Base-by-base conservation (phyloP, 2,888 invertebrate genomes). In the Heliothis peltigera region DNA sequence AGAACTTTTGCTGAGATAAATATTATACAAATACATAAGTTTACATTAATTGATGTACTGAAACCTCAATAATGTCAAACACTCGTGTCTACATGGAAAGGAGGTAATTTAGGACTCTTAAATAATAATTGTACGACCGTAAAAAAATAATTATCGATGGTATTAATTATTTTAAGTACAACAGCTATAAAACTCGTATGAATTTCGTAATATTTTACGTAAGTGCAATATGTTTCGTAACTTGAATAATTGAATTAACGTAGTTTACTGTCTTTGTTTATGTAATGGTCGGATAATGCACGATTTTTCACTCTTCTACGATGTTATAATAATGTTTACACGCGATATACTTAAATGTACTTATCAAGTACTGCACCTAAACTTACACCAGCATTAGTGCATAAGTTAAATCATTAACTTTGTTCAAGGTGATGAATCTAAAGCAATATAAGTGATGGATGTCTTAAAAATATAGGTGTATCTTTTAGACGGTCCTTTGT, bases 131-230 rank as follows among this genome's bases (percentile, higher is more conserved):
- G 8, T 48, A 21, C 19, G 17, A 35, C 19, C 62, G 59, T 56
- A 49, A 43, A 32, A 0, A 44, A 17, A 46, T 42, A 47, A 57
- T 57, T 21, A 60, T 74, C 35, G 70, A 53, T 52, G 6, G 8
- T 55, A 12, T 49, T 56, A 58, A 58, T 55, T 64, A 60, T 53
- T 54, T 59, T 60, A 53, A 47, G 52, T 74, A 59, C 55, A 47
- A 6, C n/a, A n/a, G n/a, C 47, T 46, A 58, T 39, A 39, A 39
- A 39, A 22, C 55, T 42, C 28, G 19, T 35, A 32, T 2, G 28
- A 25, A 53, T 51, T 69, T 69, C 48, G 49, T 60, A 49, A 74
- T 64, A 55, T 32, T 19, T 21, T 28, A 49, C 35, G 47, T 42
- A 21, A 58, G 44, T 65, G 10, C 22, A 19, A 52, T 49, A 2